Base-by-base conservation (phyloP, 2,113 vertebrate species). In the Hepsetus odoe region DNA sequence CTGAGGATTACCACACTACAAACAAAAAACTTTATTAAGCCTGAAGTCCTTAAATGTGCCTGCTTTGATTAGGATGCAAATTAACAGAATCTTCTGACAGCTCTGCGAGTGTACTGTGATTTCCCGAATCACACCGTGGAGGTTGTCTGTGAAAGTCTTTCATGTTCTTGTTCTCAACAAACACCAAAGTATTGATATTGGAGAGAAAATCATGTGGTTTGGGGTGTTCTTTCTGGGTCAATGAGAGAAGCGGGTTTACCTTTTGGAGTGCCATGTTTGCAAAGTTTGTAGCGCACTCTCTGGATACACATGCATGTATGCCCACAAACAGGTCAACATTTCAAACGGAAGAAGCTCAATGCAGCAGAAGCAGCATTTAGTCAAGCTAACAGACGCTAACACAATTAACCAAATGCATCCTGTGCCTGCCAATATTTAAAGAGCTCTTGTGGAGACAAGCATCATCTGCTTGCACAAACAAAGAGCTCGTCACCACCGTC, bases 401-500 rank as follows among this genome's bases (percentile, higher is more conserved):
- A 26, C 49, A 56, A 58, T 72, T 62, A 79, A 35, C 56, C 77
- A 72, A 72, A 72, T 72, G 77, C 73, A 38, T 49, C 33, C 14
- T 61, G n/a, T 51, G 38, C 40, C 22, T 70, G 79, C 65, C 79
- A 81, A 81, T 76, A 62, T 75, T 81, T 81, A 62, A 62, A 55
- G 65, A 62, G 73, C 42, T 76, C 58, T 64, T 67, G 49, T 72
- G 20, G 26, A 28, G 33, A n/a, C 66, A 71, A 75, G 65, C 66
- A 33, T 75, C 58, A 53, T 30, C 26, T 16, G 55, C 46, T 62
- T 28, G 32, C 26, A 33, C 46, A 76, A 59, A 80, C 77, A 79
- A 79, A 72, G 44, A 11, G 6, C 77, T 26, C 22, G 46, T 70
- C 42, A n/a, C 24, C 58, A 8, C 12, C 8, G 20, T 55, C 46